Percentiles rank a stretch among this genome's conserved stretches.
Conservation (phyloP, 2,797 vertebrate species). For the Brachyrhaphis roseni region DNA sequence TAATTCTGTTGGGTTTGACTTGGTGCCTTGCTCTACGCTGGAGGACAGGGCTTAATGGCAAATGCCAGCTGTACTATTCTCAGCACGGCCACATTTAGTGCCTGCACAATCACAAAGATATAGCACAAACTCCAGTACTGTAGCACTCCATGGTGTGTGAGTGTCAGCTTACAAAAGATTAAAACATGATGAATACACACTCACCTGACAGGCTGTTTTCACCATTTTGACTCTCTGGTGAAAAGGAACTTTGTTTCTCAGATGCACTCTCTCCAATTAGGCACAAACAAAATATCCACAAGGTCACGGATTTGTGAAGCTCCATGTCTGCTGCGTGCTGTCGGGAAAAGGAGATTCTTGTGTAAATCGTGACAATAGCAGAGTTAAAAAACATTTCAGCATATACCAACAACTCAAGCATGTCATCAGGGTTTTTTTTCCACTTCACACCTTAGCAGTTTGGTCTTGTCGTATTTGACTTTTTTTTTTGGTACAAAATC, state of each 20-base stretch:
- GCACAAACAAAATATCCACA: slow-evolving; percentile 80
- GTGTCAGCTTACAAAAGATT: slow-evolving; percentile 5
- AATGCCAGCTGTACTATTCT: slow-evolving; percentile 81
- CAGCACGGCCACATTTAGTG: slow-evolving; percentile 77
- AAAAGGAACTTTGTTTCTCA: slow-evolving; percentile 66
- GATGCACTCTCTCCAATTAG: slow-evolving; percentile 69
- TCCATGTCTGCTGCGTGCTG: slow-evolving; percentile 78
- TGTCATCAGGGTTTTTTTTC: neutral
- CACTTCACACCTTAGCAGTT: neutral
- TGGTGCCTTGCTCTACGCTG: slow-evolving; percentile 40
- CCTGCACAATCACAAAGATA: slow-evolving; percentile 63
- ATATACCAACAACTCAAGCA: neutral
- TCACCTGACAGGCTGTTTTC: slow-evolving; percentile 75
- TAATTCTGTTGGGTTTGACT: slow-evolving; percentile 48
- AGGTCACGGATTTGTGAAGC: slow-evolving; percentile 70
- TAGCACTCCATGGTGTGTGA: slow-evolving; percentile 15
- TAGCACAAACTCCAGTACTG: slow-evolving; percentile 33
- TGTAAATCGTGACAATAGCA: neutral
- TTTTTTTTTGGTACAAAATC: neutral
- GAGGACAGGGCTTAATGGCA: slow-evolving; percentile 69
- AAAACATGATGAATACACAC: slow-evolving; percentile 24
- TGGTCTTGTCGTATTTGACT: neutral
- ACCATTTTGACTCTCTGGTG: slow-evolving; percentile 54
- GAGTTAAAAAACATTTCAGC: neutral
- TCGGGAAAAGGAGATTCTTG: neutral